Evolutionary conservation across 2,113 vertebrate species (phyloP).

Genomic region (Paratilapia polleni): DNA sequence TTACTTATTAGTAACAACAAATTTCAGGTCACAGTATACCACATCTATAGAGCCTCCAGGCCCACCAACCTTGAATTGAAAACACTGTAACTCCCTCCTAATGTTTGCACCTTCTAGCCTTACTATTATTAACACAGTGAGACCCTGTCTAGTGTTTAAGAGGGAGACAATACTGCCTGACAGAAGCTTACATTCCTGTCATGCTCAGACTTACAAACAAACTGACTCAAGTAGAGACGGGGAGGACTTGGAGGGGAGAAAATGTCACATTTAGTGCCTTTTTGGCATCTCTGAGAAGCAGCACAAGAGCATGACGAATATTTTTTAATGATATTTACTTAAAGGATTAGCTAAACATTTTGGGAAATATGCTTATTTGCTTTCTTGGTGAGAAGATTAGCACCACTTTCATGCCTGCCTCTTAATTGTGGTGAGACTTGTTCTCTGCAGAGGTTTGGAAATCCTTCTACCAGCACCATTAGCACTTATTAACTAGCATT

Average conservation of each 20-base stretch:
- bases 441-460: background rate
- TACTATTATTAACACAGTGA: conserved; percentile 52
- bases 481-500: background rate
- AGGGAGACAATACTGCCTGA: conserved; percentile 44
- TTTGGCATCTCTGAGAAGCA: background rate
- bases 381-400: background rate
- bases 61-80: conserved; percentile 6
- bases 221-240: background rate
- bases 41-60: background rate
- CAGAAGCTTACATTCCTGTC: conserved; percentile 64
- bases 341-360: background rate
- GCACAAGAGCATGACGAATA: background rate
- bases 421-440: too few relatives aligned
- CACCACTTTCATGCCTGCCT: background rate
- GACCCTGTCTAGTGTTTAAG: conserved; percentile 39
- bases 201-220: conserved; percentile 53
- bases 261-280: background rate
- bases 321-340: background rate
- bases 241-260: background rate
- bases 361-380: background rate
- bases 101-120: conserved; percentile 7
- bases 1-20: background rate
- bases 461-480: background rate
- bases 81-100: background rate
- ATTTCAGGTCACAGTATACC: background rate